A percentile compares a stretch with the other conserved stretches of the same genome.
These are phyloP conservation scores for Lynx canadensis DNA, from an alignment of 2,113 vertebrate genomes.

Conservation along the genomic window DNA sequence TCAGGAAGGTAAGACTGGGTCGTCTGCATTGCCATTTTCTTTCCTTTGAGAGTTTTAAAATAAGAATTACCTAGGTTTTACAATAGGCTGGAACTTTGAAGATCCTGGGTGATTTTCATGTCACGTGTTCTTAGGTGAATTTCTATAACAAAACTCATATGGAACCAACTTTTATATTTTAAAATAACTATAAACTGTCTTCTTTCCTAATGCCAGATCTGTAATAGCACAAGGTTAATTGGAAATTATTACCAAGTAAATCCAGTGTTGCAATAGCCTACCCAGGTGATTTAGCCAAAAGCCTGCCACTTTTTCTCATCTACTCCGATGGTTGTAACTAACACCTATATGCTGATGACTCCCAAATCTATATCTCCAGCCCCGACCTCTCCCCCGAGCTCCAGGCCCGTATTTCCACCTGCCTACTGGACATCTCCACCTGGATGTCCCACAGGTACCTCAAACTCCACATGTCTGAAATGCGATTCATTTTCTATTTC, in stretches of 20 bases:
- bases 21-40: not conserved
- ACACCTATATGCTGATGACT: slow-evolving; percentile 81
- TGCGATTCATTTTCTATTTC: slow-evolving; percentile 74
- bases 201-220: slow-evolving; percentile 71
- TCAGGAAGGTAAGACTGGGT: slow-evolving; percentile 87
- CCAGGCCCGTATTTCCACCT: slow-evolving; percentile 82
- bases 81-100: slow-evolving; percentile 22
- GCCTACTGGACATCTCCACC: slow-evolving; percentile 83
- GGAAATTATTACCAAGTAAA: slow-evolving; percentile 41
- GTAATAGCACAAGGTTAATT: slow-evolving; percentile 60
- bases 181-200: slow-evolving; percentile 57
- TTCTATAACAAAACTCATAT: slow-evolving; percentile 18
- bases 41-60: not conserved
- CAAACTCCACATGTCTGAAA: slow-evolving; percentile 79
- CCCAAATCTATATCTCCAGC: slow-evolving; percentile 81
- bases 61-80: not conserved
- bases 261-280: slow-evolving; percentile 49
- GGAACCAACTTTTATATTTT: slow-evolving; percentile 51
- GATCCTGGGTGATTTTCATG: slow-evolving; percentile 54
- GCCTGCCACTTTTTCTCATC: slow-evolving; percentile 74
- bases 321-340: slow-evolving; percentile 77
- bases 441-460: slow-evolving; percentile 83
- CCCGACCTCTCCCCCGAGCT: slow-evolving; percentile 81
- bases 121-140: slow-evolving; percentile 40
- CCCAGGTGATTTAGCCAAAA: slow-evolving; percentile 68